Percentiles rank a stretch among this genome's conserved stretches.
phyloP scores from a whole-genome alignment of 2,888 invertebrate species.

The Nomada hirtipes region DNA sequence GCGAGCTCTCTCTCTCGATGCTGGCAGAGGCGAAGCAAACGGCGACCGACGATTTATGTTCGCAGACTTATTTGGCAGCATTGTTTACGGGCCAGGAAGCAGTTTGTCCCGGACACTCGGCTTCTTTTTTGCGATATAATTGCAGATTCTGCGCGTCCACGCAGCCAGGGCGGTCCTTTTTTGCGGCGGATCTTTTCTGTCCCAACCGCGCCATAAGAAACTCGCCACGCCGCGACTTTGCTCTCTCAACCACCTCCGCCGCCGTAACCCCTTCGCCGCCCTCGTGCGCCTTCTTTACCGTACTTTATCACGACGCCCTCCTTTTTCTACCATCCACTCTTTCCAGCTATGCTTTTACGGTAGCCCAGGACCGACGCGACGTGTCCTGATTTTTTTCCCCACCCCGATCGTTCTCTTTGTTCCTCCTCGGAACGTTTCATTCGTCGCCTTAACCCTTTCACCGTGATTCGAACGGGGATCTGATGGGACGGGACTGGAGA shows the following conservation, averaged over 20 bases:
- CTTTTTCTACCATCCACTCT: conserved; percentile 54
- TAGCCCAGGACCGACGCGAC: conserved; percentile 48
- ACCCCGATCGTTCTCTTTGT: not conserved
- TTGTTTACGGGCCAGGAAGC: conserved; percentile 75
- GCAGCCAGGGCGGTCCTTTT: conserved; percentile 75
- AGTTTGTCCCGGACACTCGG: conserved; percentile 70
- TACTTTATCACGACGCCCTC: conserved; percentile 65
- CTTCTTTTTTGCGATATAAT: conserved; percentile 78
- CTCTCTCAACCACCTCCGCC: conserved; percentile 32
- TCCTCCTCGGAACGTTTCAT: not conserved
- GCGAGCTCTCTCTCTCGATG: conserved; percentile 14
- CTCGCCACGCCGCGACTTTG: conserved; percentile 41
- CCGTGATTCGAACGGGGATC: conserved; percentile 10
- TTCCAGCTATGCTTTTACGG: conserved; percentile 53
- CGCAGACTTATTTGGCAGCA: conserved; percentile 73
- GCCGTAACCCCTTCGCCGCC: conserved; percentile 3
- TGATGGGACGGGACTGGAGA: conserved; percentile 52
- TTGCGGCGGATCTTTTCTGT: conserved; percentile 65
- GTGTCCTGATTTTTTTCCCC: conserved; percentile 64
- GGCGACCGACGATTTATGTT: conserved; percentile 71
- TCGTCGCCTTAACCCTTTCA: conserved; percentile 19
- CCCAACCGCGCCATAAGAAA: conserved; percentile 66
- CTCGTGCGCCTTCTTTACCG: conserved; percentile 4
- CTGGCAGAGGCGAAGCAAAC: conserved; percentile 2
- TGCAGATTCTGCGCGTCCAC: conserved; percentile 74